A percentile compares a stretch with the other conserved stretches of the same genome.
phyloP scores from a whole-genome alignment of 2,888 invertebrate genomes.

The Chrysolina oricalcia region DNA sequence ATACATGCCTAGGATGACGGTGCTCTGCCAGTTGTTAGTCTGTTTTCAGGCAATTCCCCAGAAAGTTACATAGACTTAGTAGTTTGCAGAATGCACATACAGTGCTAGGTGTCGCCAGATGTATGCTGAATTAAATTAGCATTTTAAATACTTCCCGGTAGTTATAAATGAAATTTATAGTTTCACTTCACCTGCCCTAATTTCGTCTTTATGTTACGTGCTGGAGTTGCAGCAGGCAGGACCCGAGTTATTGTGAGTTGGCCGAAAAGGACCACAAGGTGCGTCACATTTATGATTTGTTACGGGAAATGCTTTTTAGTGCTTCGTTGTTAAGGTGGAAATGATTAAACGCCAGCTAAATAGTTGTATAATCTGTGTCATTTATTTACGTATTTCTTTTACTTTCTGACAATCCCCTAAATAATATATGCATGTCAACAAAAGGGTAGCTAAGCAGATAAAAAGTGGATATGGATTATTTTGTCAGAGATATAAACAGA shows the following conservation, averaged over 20 bases:
- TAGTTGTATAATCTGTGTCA: no score
- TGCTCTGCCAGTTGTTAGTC: constrained; percentile 16
- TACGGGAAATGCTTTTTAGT: no score
- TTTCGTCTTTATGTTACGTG: constrained; percentile 23
- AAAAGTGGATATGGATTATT: no score
- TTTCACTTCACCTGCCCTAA: constrained; percentile 32
- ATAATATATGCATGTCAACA: no score
- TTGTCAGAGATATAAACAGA: no score
- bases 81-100: constrained; percentile 29
- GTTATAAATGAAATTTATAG: constrained; percentile 43
- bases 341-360: no score
- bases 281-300: not conserved
- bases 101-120: constrained; percentile 43
- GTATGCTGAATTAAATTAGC: constrained; percentile 47
- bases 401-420: not conserved
- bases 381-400: not conserved
- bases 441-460: no score
- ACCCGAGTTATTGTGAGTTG: constrained; percentile 2
- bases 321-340: not conserved
- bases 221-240: not conserved
- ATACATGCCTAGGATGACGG: not conserved
- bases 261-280: not conserved
- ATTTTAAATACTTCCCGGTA: constrained; percentile 45
- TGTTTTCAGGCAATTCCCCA: constrained; percentile 21
- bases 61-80: constrained; percentile 36